Evolutionary conservation across 35 echinoderm and acorn worm genomes (phyloP).

Genomic region (Patiria miniata): DNA sequence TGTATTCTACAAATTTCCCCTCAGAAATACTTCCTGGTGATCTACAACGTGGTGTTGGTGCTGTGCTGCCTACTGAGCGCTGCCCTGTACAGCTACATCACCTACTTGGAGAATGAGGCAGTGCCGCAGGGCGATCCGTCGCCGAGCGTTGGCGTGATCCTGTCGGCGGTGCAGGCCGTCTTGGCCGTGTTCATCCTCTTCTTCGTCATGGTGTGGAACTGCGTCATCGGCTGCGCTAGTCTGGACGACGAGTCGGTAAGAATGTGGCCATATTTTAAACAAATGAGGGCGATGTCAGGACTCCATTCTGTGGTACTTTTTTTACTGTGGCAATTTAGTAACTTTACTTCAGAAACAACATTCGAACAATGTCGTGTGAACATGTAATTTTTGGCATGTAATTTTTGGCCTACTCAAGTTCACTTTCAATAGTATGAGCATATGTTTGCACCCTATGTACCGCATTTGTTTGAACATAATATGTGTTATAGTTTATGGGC

Average conservation of each 20-base stretch:
- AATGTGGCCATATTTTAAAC: background rate
- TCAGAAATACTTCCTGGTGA: conserved; percentile 33
- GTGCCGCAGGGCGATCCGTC: background rate
- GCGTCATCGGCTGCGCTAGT: background rate
- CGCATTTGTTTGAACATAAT: too few species aligned
- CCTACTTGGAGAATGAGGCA: background rate
- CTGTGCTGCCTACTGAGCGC: conserved; percentile 12
- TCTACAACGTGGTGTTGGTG: background rate
- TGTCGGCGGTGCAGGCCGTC: background rate
- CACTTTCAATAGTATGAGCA: too few species aligned
- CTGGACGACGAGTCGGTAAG: conserved; percentile 22
- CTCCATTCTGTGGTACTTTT: background rate
- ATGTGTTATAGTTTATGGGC: too few species aligned
- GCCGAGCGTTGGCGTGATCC: background rate
- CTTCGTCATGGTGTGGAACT: conserved; percentile 28
- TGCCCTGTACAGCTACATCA: background rate
- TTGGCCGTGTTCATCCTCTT: background rate
- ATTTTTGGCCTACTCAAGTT: too few species aligned
- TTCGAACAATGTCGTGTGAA: too few species aligned
- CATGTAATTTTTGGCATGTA: too few species aligned
- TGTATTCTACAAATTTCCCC: too few species aligned
- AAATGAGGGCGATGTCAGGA: background rate
- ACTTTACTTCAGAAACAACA: too few species aligned
- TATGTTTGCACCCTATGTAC: too few species aligned
- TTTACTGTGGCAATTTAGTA: too few species aligned